Evolutionary conservation across 2,888 invertebrate genomes (phyloP), one percentile per base, ranked within the genome.

Genomic region (Ischnura elegans): DNA sequence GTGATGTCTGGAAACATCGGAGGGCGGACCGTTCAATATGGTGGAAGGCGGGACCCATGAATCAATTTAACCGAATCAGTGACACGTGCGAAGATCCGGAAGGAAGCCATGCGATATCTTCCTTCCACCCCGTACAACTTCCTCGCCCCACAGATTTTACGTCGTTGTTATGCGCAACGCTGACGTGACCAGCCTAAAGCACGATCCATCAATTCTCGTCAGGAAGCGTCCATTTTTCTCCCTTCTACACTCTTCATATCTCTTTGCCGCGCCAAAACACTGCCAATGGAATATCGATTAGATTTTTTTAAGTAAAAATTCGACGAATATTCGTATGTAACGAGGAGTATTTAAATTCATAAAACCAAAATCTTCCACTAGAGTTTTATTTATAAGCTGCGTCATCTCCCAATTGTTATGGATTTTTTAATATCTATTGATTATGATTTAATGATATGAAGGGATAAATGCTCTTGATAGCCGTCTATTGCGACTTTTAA

Each of bases 21-120:
- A 13, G 13, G 76, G 76, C 76, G 10, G 51, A 10, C 61, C 76
- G 76, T 13, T 25, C 76, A 61, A 61, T 61, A 76, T 76, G 76
- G 6, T 76, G 13, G 76, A 21, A 10, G n/a, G 16, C n/a, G 61
- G 76, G 16, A 36, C 76, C 76, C 36, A 76, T 76, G 76, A 76
- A 76, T 76, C 76, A 76, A 76, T 76, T 76, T 36, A 36, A 6
- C 13, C 76, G 76, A 76, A 76, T 76, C 76, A 76, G 36, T 76
- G 36, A 36, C 76, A 76, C 76, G 76, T 76, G 76, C 16, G 76
- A 36, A 76, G 76, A 76, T 36, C 29, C 36, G 36, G 76, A 76
- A 76, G 76, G 76, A 76, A 76, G 36, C 76, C 29, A 10, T 25
- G 76, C 10, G 36, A 16, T 6, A 8, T n/a, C 19, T 61, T 61